phyloP scores from a whole-genome alignment of 1,140 invertebrate genomes.

The Heliconius eleuchia region DNA sequence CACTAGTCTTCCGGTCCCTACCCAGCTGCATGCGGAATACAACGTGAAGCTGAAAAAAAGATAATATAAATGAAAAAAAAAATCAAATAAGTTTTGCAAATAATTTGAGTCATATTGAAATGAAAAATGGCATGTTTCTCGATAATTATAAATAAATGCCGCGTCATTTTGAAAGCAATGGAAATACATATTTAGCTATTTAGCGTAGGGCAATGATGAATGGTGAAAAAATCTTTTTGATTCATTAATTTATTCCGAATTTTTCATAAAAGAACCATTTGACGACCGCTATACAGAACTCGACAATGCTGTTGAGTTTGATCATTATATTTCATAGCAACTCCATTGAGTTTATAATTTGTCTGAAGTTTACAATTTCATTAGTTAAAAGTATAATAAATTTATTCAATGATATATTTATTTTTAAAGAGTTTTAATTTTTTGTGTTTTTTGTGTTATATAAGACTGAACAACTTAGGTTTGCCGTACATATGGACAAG shows the following conservation, averaged over 20 bases:
- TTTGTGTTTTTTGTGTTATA: too few species aligned
- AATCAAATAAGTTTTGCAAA: not conserved
- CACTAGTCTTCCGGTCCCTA: too few species aligned
- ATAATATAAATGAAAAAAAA: not conserved
- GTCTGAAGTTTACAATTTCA: slow-evolving; percentile 14
- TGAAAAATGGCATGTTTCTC: not conserved
- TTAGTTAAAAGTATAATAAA: not conserved
- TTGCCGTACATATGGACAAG: too few species aligned
- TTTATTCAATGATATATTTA: not conserved
- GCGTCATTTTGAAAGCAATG: slow-evolving; percentile 15
- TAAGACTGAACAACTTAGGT: too few species aligned
- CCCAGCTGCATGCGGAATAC: too few species aligned
- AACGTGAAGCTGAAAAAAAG: too few species aligned
- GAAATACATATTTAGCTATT: slow-evolving; percentile 14
- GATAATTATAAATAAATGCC: not conserved
- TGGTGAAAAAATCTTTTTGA: slow-evolving; percentile 1
- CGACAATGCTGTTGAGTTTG: not conserved
- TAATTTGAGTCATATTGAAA: not conserved
- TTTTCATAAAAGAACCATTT: not conserved
- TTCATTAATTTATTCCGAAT: slow-evolving; percentile 10
- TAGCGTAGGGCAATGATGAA: slow-evolving; percentile 6
- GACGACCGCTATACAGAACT: slow-evolving; percentile 6
- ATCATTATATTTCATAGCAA: slow-evolving; percentile 9
- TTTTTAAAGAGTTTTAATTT: not conserved
- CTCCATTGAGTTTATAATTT: slow-evolving; percentile 1